A percentile compares a stretch with the other conserved stretches of the same genome.
phyloP scores from a whole-genome alignment of 2,113 vertebrate genomes.

The Rhodinocichla rosea region DNA sequence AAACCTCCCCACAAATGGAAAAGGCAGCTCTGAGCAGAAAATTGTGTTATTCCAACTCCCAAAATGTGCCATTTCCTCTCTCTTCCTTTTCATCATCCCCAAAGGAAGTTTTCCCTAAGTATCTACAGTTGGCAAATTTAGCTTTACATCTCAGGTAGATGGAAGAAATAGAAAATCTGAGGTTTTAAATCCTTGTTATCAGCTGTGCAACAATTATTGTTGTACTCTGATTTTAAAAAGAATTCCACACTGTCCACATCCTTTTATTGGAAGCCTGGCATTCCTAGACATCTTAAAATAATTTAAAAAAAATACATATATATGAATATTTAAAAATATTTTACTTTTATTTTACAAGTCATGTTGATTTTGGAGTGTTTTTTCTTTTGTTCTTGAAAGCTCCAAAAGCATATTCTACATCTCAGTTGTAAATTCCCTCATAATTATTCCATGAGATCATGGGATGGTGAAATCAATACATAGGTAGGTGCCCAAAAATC shows the following conservation, averaged over 20 bases:
- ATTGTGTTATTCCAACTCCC: neutral
- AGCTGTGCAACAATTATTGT: neutral
- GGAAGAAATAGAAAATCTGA: neutral
- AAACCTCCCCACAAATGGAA: neutral
- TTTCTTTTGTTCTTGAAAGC: neutral
- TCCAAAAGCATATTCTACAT: neutral
- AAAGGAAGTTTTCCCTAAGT: neutral
- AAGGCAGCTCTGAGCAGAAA: neutral
- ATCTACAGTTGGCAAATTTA: accelerated
- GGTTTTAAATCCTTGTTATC: neutral
- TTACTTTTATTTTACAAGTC: neutral
- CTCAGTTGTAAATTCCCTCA: neutral
- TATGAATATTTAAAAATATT: neutral
- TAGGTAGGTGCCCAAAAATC: neutral
- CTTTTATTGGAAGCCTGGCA: neutral
- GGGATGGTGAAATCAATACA: neutral
- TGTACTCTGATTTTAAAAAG: neutral
- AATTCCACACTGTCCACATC: too few relatives aligned
- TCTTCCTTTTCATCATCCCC: neutral
- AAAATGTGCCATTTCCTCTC: neutral
- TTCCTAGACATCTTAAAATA: neutral
- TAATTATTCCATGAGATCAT: neutral
- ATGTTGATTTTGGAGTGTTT: neutral
- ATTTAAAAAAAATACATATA: neutral
- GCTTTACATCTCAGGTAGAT: neutral